Base-by-base conservation (phyloP, 2,888 invertebrate genomes). In the Drosophila kokeensis region DNA sequence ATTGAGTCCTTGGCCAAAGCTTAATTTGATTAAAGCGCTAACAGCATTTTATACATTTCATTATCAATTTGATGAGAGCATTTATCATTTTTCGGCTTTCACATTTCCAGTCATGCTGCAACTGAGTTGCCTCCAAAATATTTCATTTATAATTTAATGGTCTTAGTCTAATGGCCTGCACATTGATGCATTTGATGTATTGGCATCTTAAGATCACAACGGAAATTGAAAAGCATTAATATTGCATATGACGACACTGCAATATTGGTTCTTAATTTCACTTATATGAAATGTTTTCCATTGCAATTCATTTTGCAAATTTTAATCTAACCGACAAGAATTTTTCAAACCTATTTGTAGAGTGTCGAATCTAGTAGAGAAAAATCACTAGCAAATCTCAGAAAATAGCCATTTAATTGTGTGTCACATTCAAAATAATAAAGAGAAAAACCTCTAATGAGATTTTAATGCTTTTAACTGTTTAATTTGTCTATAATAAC, bases 1-100 rank as follows among this genome's bases (percentile, higher is more conserved):
- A 66, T 70, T 60, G 59, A 27, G 59, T 48, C 29, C 36, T 34
- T n/a, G 53, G n/a, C 58, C 61, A 70, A 48, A 50, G 32, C 71
- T 58, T 81, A 79, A 87, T 81, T 81, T 83, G 83, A 87, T 85
- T 87, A 83, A 85, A 82, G 58, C 70, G 74, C 74, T 71, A 73
- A 79, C 72, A 73, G 72, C 74, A 72, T 77, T 76, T 73, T 48
- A 64, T 70, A 48, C 63, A 75, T 72, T 69, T 61, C 70, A 76
- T 61, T 52, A 84, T 74, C 69, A 82, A 69, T 81, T 70, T 80
- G 70, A 73, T 81, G 65, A 45, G 58, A 60, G 71, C 68, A 76
- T 84, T 84, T 75, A 77, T 72, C 67, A 80, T 80, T 73, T 68
- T 69, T 78, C 54, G 24, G 21, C 15, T 53, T 49, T 61, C 45